Base-by-base conservation (phyloP, 2,888 invertebrate genomes). In the Caenorhabditis imperialis region DNA sequence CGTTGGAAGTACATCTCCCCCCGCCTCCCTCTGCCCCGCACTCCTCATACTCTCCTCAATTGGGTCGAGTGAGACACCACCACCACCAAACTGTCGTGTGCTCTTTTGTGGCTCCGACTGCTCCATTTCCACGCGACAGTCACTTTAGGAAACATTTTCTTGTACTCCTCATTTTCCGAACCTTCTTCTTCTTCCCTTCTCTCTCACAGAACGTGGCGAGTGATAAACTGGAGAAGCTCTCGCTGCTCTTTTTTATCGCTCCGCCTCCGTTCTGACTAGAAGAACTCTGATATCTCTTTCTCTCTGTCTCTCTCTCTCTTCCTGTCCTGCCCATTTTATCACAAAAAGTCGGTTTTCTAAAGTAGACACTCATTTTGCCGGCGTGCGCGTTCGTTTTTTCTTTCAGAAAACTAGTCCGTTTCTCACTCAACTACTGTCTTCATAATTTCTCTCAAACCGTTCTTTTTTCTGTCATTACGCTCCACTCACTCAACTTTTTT, bases 41-140 rank as follows among this genome's bases (percentile, higher is more conserved):
- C 20, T 45, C 42, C 61, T 53, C 55, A 63, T 69, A 57, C 54
- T 73, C 70, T 69, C 77, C 72, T 62, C 57, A 60, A 72, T 54
- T 73, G 73, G 73, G 73, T 73, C 70, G 63, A 69, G 65, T 55
- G 65, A 65, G 65, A 65, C 65, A 48, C 23, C 55, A 40, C 44
- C 38, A 55, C 50, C 55, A 30, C 30, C 30, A 30, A 6, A 30
- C 6, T 30, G 30, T 30, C 30, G 30, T 7, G 30, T 30, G 10
- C 7, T 7, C 10, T 30, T 30, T 7, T 10, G 30, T 7, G 30
- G 30, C 30, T 10, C 30, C 30, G 30, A 7, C 30, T 30, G 10
- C 30, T 6, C 30, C 30, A 7, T 30, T 30, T 30, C 10, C 10
- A 7, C 10, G 10, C 30, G 30, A 10, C 30, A 30, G 10, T 44